These are phyloP conservation scores for Penaeus indicus DNA, from an alignment of 1,140 invertebrate species.

Conservation along the genomic window DNA sequence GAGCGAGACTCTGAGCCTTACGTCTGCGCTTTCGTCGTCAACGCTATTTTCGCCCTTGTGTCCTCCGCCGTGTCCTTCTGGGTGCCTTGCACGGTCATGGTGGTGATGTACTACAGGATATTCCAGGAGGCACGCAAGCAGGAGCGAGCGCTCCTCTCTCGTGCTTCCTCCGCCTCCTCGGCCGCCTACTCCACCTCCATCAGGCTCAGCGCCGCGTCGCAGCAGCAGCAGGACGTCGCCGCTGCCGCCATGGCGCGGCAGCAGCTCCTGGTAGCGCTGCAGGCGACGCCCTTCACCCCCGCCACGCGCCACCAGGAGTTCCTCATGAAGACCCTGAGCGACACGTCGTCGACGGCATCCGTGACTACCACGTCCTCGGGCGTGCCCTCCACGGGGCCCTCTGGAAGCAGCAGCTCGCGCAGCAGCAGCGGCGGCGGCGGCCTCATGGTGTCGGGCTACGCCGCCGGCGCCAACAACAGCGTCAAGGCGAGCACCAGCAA, in stretches of 20 bases:
- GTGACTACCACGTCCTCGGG: constrained; percentile 30
- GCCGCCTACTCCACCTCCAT: constrained; percentile 43
- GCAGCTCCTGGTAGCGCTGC: constrained; percentile 32
- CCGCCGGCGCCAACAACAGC: neutral
- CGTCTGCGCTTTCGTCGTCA: constrained; percentile 81
- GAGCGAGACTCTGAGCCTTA: constrained; percentile 76
- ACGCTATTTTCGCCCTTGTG: constrained; percentile 89
- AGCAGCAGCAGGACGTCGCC: constrained; percentile 34
- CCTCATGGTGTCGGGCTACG: neutral
- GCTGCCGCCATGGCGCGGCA: constrained; percentile 9
- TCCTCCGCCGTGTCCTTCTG: constrained; percentile 95
- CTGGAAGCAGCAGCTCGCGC: constrained; percentile 33
- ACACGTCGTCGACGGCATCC: constrained; percentile 30
- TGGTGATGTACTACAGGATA: constrained; percentile 93
- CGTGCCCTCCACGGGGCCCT: constrained; percentile 13
- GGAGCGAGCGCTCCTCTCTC: constrained; percentile 75
- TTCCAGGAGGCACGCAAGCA: constrained; percentile 92
- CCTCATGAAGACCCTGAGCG: constrained; percentile 19
- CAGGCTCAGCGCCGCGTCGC: neutral
- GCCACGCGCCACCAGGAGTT: constrained; percentile 25
- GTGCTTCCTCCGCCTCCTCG: constrained; percentile 49
- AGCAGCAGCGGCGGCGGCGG: constrained; percentile 37
- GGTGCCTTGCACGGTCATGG: constrained; percentile 94
- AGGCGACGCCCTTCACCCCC: constrained; percentile 36
- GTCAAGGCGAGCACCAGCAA: constrained; percentile 19